Percentiles rank a stretch among this genome's conserved stretches.
phyloP scores from a whole-genome alignment of 2,113 vertebrate species.

The Eurypyga helias region DNA sequence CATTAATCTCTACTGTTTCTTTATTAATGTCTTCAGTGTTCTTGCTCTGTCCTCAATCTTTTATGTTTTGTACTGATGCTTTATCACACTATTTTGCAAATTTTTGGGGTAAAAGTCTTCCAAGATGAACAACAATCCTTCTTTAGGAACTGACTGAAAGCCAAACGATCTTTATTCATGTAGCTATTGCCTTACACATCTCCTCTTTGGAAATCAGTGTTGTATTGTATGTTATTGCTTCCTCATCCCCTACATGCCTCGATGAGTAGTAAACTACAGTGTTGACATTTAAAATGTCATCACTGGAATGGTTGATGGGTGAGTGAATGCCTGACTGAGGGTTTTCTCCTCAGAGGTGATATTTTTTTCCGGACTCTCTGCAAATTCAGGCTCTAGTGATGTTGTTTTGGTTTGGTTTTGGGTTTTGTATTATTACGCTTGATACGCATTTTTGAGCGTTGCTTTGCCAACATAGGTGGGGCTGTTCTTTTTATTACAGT shows the following conservation, averaged over 20 bases:
- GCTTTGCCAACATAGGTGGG: not conserved
- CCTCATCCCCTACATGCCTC: not conserved
- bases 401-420: not conserved
- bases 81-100: conserved; percentile 27
- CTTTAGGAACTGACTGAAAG: not conserved
- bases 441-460: not conserved
- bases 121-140: conserved; percentile 11
- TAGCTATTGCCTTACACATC: not conserved
- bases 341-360: not conserved
- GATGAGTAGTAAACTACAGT: not conserved
- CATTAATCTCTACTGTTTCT: conserved; percentile 29
- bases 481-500: not conserved
- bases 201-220: conserved; percentile 12
- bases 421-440: not conserved
- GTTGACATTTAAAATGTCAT: conserved; percentile 11
- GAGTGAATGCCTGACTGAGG: not conserved
- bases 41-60: conserved; percentile 49
- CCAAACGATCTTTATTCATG: conserved; percentile 11
- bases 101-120: conserved; percentile 23
- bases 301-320: not conserved
- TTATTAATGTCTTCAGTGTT: not conserved
- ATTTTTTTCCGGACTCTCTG: not conserved
- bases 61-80: conserved; percentile 35
- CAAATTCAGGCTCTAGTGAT: not conserved
- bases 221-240: conserved; percentile 1